Evolutionary conservation across 2,113 vertebrate species (phyloP), one percentile per base, ranked within the genome.

Genomic region (Phaethornis superciliosus): DNA sequence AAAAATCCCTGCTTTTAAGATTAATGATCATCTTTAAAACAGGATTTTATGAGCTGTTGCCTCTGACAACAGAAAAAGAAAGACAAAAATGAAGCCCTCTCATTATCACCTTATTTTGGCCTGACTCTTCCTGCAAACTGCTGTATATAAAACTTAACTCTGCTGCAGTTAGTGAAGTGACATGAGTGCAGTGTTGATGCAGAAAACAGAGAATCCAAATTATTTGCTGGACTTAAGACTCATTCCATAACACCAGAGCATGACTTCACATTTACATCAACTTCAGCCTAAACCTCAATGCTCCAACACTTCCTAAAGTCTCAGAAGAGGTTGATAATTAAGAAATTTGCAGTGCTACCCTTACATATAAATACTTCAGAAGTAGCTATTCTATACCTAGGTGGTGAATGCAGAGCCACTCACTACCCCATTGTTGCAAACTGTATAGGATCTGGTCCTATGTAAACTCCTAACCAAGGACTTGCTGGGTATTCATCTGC

Each of bases 381-480:
- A 80, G 46, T 23, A 89, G 64, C 51, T 68, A 91, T 52, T 85
- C 83, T 83, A 89, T 78, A 88, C 51, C 4, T 81, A 83, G 51
- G 62, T 69, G 83, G 85, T 68, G 67, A 79, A 84, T 24, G 15
- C 69, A 51, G 46, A 86, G 69, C 84, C 55, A 69, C 32, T 76
- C 63, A 63, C 70, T 91, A 81, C 47, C 60, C 76, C 55, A 64
- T 9, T 69, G 51, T 77, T 96, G 40, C 74, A 93, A 91, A 90
- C 40, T 33, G 47, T 54, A 68, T 10, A 93, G 90, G 80, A 88
- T 63, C 11, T 74, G n/a, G 17, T 90, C 82, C 95, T 95, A 72
- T 42, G 68, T 88, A 95, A 96, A 93, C 55, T 82, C 30, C 0
- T 92, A 90, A 95, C 92, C 77, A 77, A 54, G 72, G 65, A 71